phyloP scores from a whole-genome alignment of 2,113 vertebrate species.

The Scolopax mira region DNA sequence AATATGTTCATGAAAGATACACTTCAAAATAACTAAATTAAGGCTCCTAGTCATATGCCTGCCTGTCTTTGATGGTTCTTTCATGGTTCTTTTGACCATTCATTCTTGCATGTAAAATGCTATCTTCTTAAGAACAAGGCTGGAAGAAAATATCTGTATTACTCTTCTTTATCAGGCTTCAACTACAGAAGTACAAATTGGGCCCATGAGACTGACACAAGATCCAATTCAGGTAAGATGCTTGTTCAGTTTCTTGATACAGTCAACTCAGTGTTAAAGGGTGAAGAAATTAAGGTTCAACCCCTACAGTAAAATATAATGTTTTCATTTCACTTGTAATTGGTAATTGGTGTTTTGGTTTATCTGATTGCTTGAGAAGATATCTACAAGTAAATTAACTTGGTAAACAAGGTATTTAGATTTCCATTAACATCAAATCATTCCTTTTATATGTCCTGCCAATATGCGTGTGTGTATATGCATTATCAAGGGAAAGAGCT shows the following conservation, averaged over 20 bases:
- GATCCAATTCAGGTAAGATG: slow-evolving; percentile 89
- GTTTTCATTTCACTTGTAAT: background rate
- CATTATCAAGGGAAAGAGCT: background rate
- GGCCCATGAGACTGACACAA: slow-evolving; percentile 92
- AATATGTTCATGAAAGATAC: background rate
- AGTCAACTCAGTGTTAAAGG: background rate
- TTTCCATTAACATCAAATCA: background rate
- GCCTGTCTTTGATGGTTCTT: background rate
- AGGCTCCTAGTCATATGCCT: background rate
- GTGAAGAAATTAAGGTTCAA: background rate
- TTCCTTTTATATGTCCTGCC: background rate
- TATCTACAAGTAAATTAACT: background rate
- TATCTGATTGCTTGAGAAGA: background rate
- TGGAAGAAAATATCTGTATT: background rate
- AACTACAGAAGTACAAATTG: slow-evolving; percentile 86
- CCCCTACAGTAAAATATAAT: background rate
- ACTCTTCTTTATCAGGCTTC: slow-evolving; percentile 80
- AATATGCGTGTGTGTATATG: background rate
- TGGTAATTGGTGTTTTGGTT: background rate
- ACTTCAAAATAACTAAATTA: background rate
- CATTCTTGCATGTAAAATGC: background rate
- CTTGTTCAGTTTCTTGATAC: background rate
- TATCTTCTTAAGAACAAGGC: background rate
- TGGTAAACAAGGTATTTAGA: background rate
- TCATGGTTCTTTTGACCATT: slow-evolving; percentile 10